Evolutionary conservation across 2,888 invertebrate genomes (phyloP).

Genomic region (Pseudoips prasinana): DNA sequence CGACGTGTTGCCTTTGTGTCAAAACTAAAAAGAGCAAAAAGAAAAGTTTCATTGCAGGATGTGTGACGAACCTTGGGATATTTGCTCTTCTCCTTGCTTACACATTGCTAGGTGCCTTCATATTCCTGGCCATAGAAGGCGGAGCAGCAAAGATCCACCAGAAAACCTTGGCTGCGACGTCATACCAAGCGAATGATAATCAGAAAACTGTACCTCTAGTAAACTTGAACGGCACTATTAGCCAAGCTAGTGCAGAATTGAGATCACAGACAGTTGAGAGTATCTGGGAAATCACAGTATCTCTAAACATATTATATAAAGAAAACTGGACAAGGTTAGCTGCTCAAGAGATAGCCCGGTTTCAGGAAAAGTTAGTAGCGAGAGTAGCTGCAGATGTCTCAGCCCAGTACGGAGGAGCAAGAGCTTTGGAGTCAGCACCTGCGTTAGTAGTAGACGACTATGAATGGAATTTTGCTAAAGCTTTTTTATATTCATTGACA

Average conservation of each 20-base stretch:
- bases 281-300: slow-evolving; percentile 95
- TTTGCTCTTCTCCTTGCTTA: slow-evolving; percentile 91
- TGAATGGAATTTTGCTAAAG: slow-evolving; percentile 94
- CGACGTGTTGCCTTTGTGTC: slow-evolving; percentile 75
- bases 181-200: slow-evolving; percentile 64
- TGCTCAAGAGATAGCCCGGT: slow-evolving; percentile 85
- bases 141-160: slow-evolving; percentile 79
- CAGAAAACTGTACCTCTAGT: slow-evolving; percentile 56
- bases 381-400: slow-evolving; percentile 89
- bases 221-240: slow-evolving; percentile 63
- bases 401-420: slow-evolving; percentile 74
- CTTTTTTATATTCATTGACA: slow-evolving; percentile 96
- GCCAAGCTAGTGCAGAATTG: slow-evolving; percentile 69
- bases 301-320: slow-evolving; percentile 92
- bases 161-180: slow-evolving; percentile 74
- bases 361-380: slow-evolving; percentile 91
- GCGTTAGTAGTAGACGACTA: slow-evolving; percentile 79
- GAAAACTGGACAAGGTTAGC: slow-evolving; percentile 94
- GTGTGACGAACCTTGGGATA: slow-evolving; percentile 91
- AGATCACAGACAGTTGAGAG: slow-evolving; percentile 89
- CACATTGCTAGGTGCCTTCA: slow-evolving; percentile 88
- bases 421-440: slow-evolving; percentile 70
- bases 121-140: slow-evolving; percentile 92
- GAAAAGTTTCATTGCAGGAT: slow-evolving; percentile 82
- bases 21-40: slow-evolving; percentile 75